Percentiles rank a stretch among this genome's conserved stretches.
phyloP scores from a whole-genome alignment of 2,113 vertebrate genomes.

The Malaclemys terrapin region DNA sequence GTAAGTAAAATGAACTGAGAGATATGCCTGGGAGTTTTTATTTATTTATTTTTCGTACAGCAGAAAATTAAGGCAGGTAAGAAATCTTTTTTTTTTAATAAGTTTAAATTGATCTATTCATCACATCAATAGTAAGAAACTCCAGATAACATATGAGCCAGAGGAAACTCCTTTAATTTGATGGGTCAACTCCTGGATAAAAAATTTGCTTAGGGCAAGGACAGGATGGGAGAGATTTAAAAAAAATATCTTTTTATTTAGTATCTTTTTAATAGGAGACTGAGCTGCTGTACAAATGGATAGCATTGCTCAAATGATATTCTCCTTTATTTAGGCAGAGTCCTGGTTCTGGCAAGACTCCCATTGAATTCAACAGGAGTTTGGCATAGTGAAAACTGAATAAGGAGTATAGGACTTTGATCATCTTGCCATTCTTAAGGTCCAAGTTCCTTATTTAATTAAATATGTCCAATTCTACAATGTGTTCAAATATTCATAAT shows the following conservation, averaged over 20 bases:
- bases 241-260: slow-evolving; percentile 18
- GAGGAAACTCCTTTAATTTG: slow-evolving; percentile 3
- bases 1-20: neutral
- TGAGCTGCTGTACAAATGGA: slow-evolving; percentile 30
- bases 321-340: slow-evolving; percentile 14
- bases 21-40: neutral
- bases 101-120: neutral
- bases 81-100: neutral
- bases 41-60: neutral
- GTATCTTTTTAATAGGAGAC: neutral
- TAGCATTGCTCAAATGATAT: slow-evolving; percentile 24
- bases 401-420: neutral
- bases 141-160: neutral
- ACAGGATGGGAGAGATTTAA: slow-evolving; percentile 9
- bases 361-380: slow-evolving; percentile 19
- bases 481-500: neutral
- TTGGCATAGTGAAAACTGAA: slow-evolving; percentile 20
- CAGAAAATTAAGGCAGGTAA: slow-evolving; percentile 42
- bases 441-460: neutral
- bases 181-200: slow-evolving; percentile 6
- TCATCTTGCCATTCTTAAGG: neutral
- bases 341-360: slow-evolving; percentile 41
- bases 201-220: slow-evolving; percentile 32
- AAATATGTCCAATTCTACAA: neutral
- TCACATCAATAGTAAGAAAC: neutral